Percentiles rank a stretch among this genome's conserved stretches.
Conservation (phyloP, 2,888 invertebrate genomes). For the Pedicia rivosa region DNA sequence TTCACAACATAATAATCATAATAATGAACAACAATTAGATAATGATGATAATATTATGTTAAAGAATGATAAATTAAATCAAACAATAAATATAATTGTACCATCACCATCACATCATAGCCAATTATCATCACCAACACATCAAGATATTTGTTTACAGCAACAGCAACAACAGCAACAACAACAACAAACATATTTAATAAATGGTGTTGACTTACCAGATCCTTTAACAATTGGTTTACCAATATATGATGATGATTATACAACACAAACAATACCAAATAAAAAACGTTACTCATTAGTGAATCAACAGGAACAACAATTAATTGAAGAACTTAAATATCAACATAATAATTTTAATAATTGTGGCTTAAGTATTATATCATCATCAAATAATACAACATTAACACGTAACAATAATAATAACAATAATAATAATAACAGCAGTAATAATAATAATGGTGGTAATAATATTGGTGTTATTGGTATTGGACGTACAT, state of each 20-base stretch:
- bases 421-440: constrained; percentile 9
- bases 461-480: constrained; percentile 24
- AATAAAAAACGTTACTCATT: background rate
- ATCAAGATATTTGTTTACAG: no score
- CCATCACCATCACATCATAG: constrained; percentile 2
- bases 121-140: no score
- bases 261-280: no score
- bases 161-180: constrained; percentile 9
- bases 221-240: constrained; percentile 32
- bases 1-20: background rate
- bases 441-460: constrained; percentile 2
- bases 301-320: constrained; percentile 11
- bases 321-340: constrained; percentile 5
- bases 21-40: no score
- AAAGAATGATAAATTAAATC: no score
- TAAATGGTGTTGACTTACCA: constrained; percentile 22
- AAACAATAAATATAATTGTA: no score
- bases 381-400: constrained; percentile 3
- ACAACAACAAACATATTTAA: constrained; percentile 15
- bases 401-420: constrained; percentile 9
- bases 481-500: constrained; percentile 28
- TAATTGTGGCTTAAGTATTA: background rate
- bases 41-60: no score
- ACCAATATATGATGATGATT: no score
- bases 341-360: constrained; percentile 3